Base-by-base conservation (phyloP, 2,113 vertebrate genomes). In the Clarias magur region DNA sequence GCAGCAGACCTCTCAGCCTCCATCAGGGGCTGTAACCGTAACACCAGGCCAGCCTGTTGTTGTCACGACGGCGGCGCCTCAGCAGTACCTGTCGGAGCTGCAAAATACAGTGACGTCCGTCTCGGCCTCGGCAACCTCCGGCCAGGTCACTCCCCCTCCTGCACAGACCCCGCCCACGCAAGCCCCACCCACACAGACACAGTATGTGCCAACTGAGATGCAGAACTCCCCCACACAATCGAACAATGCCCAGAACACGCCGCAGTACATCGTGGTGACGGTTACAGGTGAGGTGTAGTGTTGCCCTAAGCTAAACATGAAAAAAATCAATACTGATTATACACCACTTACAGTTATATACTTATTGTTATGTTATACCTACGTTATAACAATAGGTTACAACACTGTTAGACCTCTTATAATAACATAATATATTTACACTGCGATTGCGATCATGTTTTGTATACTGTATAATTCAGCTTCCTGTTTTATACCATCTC, bases 221-320 rank as follows among this genome's bases (percentile, higher is more conserved):
- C 95, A 95, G 91, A 92, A 94, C 87, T 96, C 95, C 62, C 94
- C 95, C 17, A 91, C 94, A 0, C 94, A 95, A 91, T 90, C 94
- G 88, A 93, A 93, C 89, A 94, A 93, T 81, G 87, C 92, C 83
- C 95, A 95, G 86, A 93, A 89, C 87, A 94, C 97, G 2, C 96
- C 96, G 83, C 97, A 98, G 93, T 98, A 97, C 92, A 97, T 98
- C 4, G 97, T 97, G 90, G 97, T 98, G 82, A 97, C 97, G 0
- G 97, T 98, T 68, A 97, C 97, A 25, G 97, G 97, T 98, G 59
- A 86, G 80, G 11, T 70, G 42, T 23, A 73, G 23, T 34, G n/a
- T 25, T 23, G 11, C 82, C 67, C 57, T 21, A 27, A 10, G n/a
- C 16, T 25, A 16, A 53, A 67, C 38, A 27, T 57, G 23, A 6